Conservation (phyloP, 2,113 vertebrate genomes). For the Percopsis transmontana region DNA sequence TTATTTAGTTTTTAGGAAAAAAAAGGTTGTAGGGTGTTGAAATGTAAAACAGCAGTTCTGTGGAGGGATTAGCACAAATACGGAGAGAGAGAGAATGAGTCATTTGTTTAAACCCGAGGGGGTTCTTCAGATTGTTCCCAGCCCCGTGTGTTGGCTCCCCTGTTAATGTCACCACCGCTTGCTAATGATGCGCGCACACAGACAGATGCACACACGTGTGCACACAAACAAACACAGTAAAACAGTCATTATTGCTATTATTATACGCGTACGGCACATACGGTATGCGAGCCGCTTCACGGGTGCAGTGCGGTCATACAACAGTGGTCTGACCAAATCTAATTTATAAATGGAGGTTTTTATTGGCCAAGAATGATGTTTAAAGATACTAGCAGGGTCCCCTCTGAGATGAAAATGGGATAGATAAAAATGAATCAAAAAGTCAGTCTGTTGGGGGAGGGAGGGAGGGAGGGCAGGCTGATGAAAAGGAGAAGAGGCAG, state of each 20-base stretch:
- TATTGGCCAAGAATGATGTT: slow-evolving; percentile 53
- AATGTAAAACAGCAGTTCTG: slow-evolving; percentile 34
- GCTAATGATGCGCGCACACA: slow-evolving; percentile 49
- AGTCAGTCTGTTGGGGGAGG: slow-evolving; percentile 52
- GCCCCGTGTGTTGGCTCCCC: slow-evolving; percentile 56
- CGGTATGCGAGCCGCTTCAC: slow-evolving; percentile 21
- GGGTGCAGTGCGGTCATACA: slow-evolving; percentile 23
- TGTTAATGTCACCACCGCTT: slow-evolving; percentile 56
- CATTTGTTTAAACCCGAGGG: slow-evolving; percentile 64
- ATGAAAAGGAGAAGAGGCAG: slow-evolving; percentile 41
- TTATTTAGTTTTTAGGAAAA: slow-evolving; percentile 29
- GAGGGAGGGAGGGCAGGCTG: slow-evolving; percentile 74
- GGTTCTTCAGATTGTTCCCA: slow-evolving; percentile 53
- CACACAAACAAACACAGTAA: neutral
- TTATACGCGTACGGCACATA: slow-evolving; percentile 2
- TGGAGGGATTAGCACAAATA: slow-evolving; percentile 30
- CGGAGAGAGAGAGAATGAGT: slow-evolving; percentile 53
- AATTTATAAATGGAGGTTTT: slow-evolving; percentile 51
- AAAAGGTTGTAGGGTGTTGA: slow-evolving; percentile 16
- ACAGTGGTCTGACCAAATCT: slow-evolving; percentile 25
- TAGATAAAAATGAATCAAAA: slow-evolving; percentile 71
- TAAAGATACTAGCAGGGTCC: slow-evolving; percentile 31
- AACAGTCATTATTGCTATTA: neutral
- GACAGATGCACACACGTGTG: slow-evolving; percentile 39
- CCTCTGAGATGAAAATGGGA: slow-evolving; percentile 53